Base-by-base conservation (phyloP, 2,888 invertebrate species). In the Oxytorus armatus region DNA sequence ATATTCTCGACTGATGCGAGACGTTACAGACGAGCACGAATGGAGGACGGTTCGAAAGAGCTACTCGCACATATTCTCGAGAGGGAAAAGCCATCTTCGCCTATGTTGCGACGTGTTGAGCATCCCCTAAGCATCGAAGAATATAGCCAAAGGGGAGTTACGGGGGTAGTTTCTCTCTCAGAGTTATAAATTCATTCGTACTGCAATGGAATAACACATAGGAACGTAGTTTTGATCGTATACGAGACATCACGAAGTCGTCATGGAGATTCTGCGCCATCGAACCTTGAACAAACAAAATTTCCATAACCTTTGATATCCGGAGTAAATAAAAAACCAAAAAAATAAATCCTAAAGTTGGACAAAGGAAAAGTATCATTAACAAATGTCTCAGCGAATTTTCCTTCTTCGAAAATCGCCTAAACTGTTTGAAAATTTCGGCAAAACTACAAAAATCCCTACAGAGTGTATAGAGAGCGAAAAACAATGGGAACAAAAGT, bases 11-110 rank as follows among this genome's bases (percentile, higher is more conserved):
- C 53, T 75, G 73, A 81, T 74, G 63, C 18, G 65, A 61, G 66
- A 47, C 39, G 57, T 57, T n/a, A n/a, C n/a, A n/a, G n/a, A n/a
- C n/a, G n/a, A 36, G 63, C 25, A 57, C 63, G 77, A 53, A 70
- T 70, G 55, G 49, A 57, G 55, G 49, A 57, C 25, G 25, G 36
- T 29, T 70, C n/a, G 59, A 44, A 70, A 39, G 33, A n/a, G 51
- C 51, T 33, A 39, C 51, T 44, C 65, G 51, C 66, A 51, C 47
- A 61, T 68, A 66, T 73, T 18, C 16, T 10, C 29, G 49, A 29
- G 39, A 51, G 47, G 49, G 75, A 66, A 79, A 79, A 79, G 79
- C 72, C 76, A 79, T 79, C 79, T 76, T 79, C 79, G 61, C 70
- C 75, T 66, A 47, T 61, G 66, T 44, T 44, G 66, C 66, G 70